Evolutionary conservation across 2,888 invertebrate genomes (phyloP), one percentile per base, ranked within the genome.

Genomic region (Trichopoda pennipes): DNA sequence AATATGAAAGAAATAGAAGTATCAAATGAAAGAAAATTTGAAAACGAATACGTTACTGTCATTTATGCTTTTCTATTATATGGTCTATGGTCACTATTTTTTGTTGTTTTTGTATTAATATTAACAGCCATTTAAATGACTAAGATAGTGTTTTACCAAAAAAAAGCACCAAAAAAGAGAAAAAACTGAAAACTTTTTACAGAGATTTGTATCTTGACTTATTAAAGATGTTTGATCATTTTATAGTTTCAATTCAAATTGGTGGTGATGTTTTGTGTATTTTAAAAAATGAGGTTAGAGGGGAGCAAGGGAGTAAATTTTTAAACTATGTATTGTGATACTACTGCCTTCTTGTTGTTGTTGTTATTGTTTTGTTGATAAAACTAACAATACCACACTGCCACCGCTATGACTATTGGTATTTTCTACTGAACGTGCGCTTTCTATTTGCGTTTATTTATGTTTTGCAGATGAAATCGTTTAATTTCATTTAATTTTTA

Each of bases 381-480:
- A 8, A 12, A 56, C 44, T 63, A 44, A 9, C 14, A n/a, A 19
- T 51, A 53, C 14, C 64, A 55, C 56, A 55, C 56, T 69, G 55
- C 23, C 68, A 55, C 23, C 68, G 53, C 16, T 56, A 49, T 14
- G 12, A 53, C 9, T 60, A 58, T 17, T 47, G 32, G 56, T 64
- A 21, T 70, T 47, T 14, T 56, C 32, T 44, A 12, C 23, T 68
- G 69, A 61, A 81, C 81, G 82, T 80, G 80, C 80, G 79, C 84
- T 85, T 85, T 85, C 85, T 85, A 84, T 85, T 85, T 84, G 81
- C 72, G 81, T 79, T 80, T 84, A 70, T 80, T 84, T 81, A 79
- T 81, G 77, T 60, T 64, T 83, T 74, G 78, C 73, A 79, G 79
- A 79, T 83, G 79, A 79, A 80, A 79, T 84, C 80, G 64, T 80